Evolutionary conservation across 2,888 invertebrate species (phyloP), one percentile per base, ranked within the genome.

Genomic region (Cosmorhoe ocellata): DNA sequence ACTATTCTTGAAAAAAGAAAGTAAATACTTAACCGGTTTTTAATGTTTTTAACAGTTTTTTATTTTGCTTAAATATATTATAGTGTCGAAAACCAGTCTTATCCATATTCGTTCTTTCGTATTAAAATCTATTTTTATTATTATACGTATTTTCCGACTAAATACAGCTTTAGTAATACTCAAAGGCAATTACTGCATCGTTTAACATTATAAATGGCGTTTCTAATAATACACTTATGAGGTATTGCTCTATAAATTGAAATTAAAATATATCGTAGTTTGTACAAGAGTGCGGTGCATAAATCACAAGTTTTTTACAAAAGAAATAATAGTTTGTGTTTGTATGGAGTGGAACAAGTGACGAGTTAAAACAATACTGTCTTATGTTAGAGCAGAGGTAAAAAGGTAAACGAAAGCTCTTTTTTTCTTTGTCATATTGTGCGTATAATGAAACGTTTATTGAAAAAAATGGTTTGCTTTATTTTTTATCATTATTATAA

Each of bases 231-330:
- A 76, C 66, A 70, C 63, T 64, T 58, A 48, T 67, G 70, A 78
- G 74, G 71, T 74, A 80, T 80, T 66, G 75, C 72, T 71, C 75
- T 79, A 86, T 89, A 89, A 88, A 89, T 88, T 87, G 86, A 89
- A 86, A 88, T 87, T 88, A 86, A 84, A 87, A 84, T 86, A 81
- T 78, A 77, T 76, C 72, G 66, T 59, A 73, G 75, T 75, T 79
- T 78, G 78, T 76, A 79, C 82, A 79, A 77, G 83, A 76, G 63
- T 75, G 71, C 55, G 61, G 56, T 59, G 73, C 77, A 83, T 89
- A 87, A 88, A 89, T 89, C 85, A 86, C 79, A 60, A 51, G 62
- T 67, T 51, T 70, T 78, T 75, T 69, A 77, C 71, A 77, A 85
- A 48, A 81, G 75, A 76, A 84, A 82, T 81, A 80, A 82, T 84